Evolutionary conservation across 2,797 vertebrate genomes (phyloP), one percentile per base, ranked within the genome.

Genomic region (Coracias cyanogaster): DNA sequence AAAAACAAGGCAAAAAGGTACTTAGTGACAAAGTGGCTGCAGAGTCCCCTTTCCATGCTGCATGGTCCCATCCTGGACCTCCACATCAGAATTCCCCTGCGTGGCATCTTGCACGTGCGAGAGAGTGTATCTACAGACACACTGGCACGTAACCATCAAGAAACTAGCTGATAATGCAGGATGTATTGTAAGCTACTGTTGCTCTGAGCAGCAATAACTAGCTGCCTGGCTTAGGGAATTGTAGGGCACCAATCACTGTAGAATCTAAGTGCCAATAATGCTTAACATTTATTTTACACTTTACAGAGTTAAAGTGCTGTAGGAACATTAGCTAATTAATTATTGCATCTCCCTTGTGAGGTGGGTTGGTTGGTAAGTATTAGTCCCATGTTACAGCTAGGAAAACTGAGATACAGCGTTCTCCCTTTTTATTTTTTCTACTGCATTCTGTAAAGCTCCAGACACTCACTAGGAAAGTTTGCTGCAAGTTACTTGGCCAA

Each of bases 211-310:
- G 95, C 94, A 96, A 89, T 96, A 96, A 94, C 95, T 93, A 94
- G 89, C 93, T 96, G 78, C 37, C 84, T 96, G 91, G 93, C 94
- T 94, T 67, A 78, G 95, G 96, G 96, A 97, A 97, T 96, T 96
- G 86, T 92, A 96, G 96, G 94, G 94, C 94, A 96, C 95, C 96
- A 96, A 96, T 96, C 95, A 96, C 84, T 93, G 96, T 87, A 96
- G 94, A 93, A 96, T 96, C 94, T 97, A 96, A 96, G 96, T 97
- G 92, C 96, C 96, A 97, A 96, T 97, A 97, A 96, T 88, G 91
- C 94, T 95, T 96, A 97, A 96, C 96, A 96, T 96, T 97, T 96
- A 97, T 97, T 96, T 96, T 96, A 96, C 95, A 96, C 94, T 96
- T 96, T 97, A 76, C 94, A 94, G 93, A 96, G 93, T 97, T 96